Base-by-base conservation (phyloP, 2,888 invertebrate genomes). In the Drosophila acutilabella region DNA sequence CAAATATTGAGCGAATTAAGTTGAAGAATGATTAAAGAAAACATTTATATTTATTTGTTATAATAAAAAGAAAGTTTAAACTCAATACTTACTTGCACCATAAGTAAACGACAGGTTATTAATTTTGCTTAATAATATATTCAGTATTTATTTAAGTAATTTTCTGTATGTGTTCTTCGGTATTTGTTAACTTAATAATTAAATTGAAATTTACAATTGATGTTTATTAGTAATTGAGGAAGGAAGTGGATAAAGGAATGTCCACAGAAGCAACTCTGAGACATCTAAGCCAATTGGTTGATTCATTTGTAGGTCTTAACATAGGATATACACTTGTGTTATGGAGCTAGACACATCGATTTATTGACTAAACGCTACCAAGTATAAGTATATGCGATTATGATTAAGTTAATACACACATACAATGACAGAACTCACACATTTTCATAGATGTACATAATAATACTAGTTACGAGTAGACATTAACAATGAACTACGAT, bases 61-160 rank as follows among this genome's bases (percentile, higher is more conserved):
- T 5, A 20, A 20, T 44, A 20, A 2, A 6, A 44, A 7, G 20
- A 4, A 5, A 20, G 2, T 11, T 40, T 4, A 53, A 30, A 20
- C 13, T 38, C 14, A 4, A 45, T 44, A 52, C 51, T 38, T 54
- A 61, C 45, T 47, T 30, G 7, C 48, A 18, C 1, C 5, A n/a
- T 6, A 4, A 18, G 23, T 26, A 16, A 44, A 33, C 8, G 4
- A 38, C 23, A 47, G 48, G 11, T 33, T n/a, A 23, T 4, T 16
- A 3, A 7, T 7, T 56, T 60, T 69, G 57, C 85, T 82, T 83
- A 81, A 79, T 74, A 72, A 81, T 77, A 77, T 81, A 47, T 73
- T 83, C 79, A 74, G 81, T 83, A 85, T 83, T 83, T 85, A 83
- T 83, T 83, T 82, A 83, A 82, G 79, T 83, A 83, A 79, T 82